Evolutionary conservation across 2,888 invertebrate genomes (phyloP), one percentile per base, ranked within the genome.

Genomic region (Trachelus troglodyta): DNA sequence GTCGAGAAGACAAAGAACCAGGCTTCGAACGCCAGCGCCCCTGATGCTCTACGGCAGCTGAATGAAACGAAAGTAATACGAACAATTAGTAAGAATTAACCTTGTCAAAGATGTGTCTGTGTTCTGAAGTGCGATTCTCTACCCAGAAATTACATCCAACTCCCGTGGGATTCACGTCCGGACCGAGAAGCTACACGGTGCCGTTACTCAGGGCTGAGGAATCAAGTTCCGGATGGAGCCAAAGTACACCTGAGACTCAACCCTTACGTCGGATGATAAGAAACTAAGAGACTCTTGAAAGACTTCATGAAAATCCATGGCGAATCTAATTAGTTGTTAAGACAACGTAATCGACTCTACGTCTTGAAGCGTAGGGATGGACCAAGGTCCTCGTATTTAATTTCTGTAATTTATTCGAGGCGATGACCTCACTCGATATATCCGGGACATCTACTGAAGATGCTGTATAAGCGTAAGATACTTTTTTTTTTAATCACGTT

Each of bases 81-180:
- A 30, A 31, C 30, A 71, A 71, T 71, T 71, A 71, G 71, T 71
- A 71, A 71, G 71, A 71, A 71, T 71, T 71, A 71, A 23, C 71
- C 31, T 71, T 71, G 71, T 34, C 71, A 56, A 56, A 56, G 56
- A 23, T 23, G 23, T 56, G 56, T 56, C 56, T 56, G 56, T 56
- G 9, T 9, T 56, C 56, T 56, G 56, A 56, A 23, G 56, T 1
- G 23, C 56, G 56, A 56, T 23, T 56, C 56, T 56, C 23, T 56
- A 9, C 23, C 56, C 9, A 23, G 15, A 56, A 56, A 56, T 56
- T 56, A 56, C 6, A 23, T 56, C 23, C 23, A 23, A 23, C 23
- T 56, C 56, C 23, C 4, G 9, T 23, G 56, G 23, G 23, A 56
- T 56, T 23, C 56, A 6, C 9, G 56, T 40, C 23, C 23, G 6